Evolutionary conservation across 2,888 invertebrate genomes (phyloP).

Genomic region (Macrosiphum euphorbiae): DNA sequence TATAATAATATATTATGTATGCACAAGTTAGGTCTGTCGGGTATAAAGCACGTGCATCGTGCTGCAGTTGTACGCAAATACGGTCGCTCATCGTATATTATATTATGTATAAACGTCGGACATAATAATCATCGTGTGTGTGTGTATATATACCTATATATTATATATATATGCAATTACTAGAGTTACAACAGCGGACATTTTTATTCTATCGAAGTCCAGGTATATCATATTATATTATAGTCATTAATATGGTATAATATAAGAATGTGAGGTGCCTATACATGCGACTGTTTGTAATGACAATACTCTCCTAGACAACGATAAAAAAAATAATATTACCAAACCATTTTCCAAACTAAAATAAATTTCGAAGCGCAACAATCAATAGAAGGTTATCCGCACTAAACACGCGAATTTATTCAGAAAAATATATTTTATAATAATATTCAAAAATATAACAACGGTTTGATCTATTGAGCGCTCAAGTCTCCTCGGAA

Average conservation of each 20-base stretch:
- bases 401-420: not conserved
- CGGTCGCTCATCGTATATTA: not conserved
- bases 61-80: not conserved
- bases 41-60: not conserved
- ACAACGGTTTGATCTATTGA: not conserved
- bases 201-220: not conserved
- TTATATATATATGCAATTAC: not conserved
- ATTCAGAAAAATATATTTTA: not conserved
- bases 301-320: not conserved
- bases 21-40: not conserved
- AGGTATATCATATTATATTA: not conserved
- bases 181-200: not conserved
- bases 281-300: not conserved
- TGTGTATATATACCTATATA: too few species aligned
- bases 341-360: not conserved
- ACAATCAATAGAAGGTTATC: not conserved
- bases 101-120: not conserved
- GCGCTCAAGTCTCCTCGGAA: not conserved
- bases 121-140: not conserved
- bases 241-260: not conserved
- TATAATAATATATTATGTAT: not conserved
- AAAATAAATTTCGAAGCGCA: not conserved
- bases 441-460: not conserved
- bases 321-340: conserved; percentile 1
- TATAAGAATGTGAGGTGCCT: not conserved